phyloP scores from a whole-genome alignment of 2,113 vertebrate species.

The Falco punctatus region DNA sequence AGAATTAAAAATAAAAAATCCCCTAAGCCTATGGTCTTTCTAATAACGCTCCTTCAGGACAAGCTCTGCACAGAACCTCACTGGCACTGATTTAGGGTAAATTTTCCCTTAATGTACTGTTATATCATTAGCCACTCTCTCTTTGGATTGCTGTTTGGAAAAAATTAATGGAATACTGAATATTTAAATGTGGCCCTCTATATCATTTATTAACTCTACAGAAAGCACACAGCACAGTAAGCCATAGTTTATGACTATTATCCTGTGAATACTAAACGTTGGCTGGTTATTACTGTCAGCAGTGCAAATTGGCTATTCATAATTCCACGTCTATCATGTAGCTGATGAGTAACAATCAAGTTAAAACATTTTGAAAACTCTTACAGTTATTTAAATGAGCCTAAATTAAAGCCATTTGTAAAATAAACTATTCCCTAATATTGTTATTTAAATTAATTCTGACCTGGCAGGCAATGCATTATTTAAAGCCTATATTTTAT shows the following conservation, averaged over 20 bases:
- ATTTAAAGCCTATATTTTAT: constrained; percentile 67
- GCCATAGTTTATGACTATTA: constrained; percentile 68
- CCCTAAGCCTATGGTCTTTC: neutral
- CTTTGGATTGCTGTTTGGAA: constrained; percentile 53
- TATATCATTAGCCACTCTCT: constrained; percentile 58
- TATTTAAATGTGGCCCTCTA: constrained; percentile 70
- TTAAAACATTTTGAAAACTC: constrained; percentile 63
- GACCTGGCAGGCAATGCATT: constrained; percentile 65
- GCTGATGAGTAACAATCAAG: constrained; percentile 65
- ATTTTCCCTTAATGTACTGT: constrained; percentile 32
- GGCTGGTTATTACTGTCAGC: constrained; percentile 54
- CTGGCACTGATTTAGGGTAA: constrained; percentile 42
- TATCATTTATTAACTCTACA: constrained; percentile 72
- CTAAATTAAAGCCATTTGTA: constrained; percentile 69
- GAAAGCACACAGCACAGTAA: constrained; percentile 69
- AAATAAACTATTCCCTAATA: constrained; percentile 66
- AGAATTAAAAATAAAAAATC: neutral
- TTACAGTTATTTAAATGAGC: constrained; percentile 56
- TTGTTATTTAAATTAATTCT: constrained; percentile 71
- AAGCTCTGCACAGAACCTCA: neutral
- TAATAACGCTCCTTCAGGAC: neutral
- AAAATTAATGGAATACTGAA: constrained; percentile 67
- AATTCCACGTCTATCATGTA: constrained; percentile 49
- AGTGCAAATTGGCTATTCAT: constrained; percentile 59
- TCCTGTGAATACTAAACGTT: constrained; percentile 56